phyloP scores from a whole-genome alignment of 2,888 invertebrate genomes.

The Polyommatus iphigenia region DNA sequence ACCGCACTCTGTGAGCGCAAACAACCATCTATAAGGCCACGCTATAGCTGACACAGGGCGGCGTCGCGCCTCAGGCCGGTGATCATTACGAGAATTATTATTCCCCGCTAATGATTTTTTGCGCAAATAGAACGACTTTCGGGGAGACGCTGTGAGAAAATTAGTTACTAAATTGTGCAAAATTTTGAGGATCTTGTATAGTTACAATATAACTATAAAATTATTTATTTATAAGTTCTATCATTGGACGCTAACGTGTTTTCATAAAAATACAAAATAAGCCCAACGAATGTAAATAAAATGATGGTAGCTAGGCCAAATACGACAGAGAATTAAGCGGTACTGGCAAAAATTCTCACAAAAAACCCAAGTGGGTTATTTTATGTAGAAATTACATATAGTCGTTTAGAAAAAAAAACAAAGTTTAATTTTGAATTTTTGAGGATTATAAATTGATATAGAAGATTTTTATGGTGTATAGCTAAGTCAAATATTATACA shows the following conservation, averaged over 20 bases:
- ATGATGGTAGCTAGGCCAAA: too few species aligned
- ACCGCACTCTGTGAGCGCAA: slow-evolving; percentile 81
- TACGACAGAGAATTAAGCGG: too few species aligned
- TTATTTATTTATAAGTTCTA: background rate
- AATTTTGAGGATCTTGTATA: background rate
- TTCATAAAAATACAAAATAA: too few species aligned
- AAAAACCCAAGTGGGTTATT: too few species aligned
- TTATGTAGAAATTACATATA: too few species aligned
- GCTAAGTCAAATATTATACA: too few species aligned
- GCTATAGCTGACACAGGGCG: slow-evolving; percentile 79
- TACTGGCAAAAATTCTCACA: too few species aligned
- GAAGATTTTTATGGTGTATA: too few species aligned
- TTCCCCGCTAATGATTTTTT: slow-evolving; percentile 33
- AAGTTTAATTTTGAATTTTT: too few species aligned
- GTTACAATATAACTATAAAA: background rate
- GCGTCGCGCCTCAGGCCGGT: slow-evolving; percentile 67
- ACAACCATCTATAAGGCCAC: slow-evolving; percentile 82
- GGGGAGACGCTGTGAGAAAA: background rate
- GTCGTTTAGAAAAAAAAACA: too few species aligned
- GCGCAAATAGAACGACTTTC: background rate
- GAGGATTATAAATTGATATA: too few species aligned
- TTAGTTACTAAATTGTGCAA: background rate
- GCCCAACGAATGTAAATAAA: too few species aligned
- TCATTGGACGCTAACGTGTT: background rate
- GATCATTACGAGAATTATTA: slow-evolving; percentile 35